These are phyloP conservation scores for Gambusia affinis DNA, from an alignment of 2,113 vertebrate species.

Conservation along the genomic window DNA sequence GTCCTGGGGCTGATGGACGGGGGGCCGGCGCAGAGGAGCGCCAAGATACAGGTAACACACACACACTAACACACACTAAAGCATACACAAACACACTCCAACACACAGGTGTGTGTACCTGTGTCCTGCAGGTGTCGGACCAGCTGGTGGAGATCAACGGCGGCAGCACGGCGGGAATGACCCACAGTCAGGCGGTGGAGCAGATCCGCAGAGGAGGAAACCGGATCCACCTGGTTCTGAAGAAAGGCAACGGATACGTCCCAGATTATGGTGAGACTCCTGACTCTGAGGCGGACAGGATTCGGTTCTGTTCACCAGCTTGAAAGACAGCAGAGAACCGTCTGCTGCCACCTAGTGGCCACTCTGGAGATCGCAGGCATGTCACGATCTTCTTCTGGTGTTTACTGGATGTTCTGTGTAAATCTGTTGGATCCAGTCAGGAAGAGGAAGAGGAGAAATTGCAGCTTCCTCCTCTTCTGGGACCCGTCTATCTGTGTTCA, in stretches of 20 bases:
- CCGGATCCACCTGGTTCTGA: slow-evolving; percentile 81
- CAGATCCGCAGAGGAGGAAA: slow-evolving; percentile 82
- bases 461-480: no score
- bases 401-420: no score
- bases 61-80: neutral
- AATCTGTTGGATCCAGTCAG: no score
- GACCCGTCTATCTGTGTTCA: no score
- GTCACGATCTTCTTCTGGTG: no score
- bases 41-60: slow-evolving; percentile 80
- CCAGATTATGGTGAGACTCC: slow-evolving; percentile 80
- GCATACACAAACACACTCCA: no score
- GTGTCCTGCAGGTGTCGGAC: slow-evolving; percentile 79
- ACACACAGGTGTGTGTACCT: neutral
- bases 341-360: neutral
- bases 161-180: slow-evolving; percentile 83
- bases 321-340: neutral
- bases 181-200: slow-evolving; percentile 84
- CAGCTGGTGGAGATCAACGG: slow-evolving; percentile 87
- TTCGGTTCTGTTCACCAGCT: no score
- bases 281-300: neutral
- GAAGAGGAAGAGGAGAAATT: no score
- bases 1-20: slow-evolving; percentile 85
- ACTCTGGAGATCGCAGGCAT: neutral
- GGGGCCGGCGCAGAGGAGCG: slow-evolving; percentile 84
- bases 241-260: slow-evolving; percentile 84